phyloP scores from a whole-genome alignment of 1,140 invertebrate genomes.

The Parasteatoda tepidariorum region DNA sequence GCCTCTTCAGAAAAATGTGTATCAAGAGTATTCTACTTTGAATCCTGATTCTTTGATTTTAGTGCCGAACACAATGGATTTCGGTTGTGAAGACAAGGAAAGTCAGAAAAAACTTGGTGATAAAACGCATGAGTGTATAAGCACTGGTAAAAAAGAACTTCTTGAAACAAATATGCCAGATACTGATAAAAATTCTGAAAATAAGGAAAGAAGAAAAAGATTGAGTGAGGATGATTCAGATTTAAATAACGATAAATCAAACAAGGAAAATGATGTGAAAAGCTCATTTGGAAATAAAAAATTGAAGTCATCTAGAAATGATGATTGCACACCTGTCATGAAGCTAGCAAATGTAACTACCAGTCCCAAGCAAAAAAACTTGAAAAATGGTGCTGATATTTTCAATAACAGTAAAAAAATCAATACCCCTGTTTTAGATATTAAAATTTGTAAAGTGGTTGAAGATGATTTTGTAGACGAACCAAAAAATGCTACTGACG shows the following conservation, averaged over 20 bases:
- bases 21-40: slow-evolving; percentile 9
- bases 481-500: neutral
- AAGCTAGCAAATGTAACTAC: too few species aligned
- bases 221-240: neutral
- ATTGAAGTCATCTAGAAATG: neutral
- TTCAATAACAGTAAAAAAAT: neutral
- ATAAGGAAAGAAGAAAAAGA: neutral
- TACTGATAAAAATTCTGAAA: neutral
- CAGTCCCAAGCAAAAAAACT: neutral
- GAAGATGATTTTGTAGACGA: neutral
- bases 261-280: neutral
- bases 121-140: neutral
- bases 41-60: slow-evolving; percentile 34
- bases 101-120: neutral
- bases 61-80: slow-evolving; percentile 29
- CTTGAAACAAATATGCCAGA: neutral
- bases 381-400: neutral
- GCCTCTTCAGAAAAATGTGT: neutral
- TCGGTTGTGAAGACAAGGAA: neutral
- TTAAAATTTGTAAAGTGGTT: slow-evolving; percentile 9
- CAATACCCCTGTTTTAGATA: neutral
- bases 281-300: neutral
- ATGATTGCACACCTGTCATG: too few species aligned
- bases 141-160: neutral
- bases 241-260: neutral